These are phyloP conservation scores for Bombus sibiricus DNA, from an alignment of 1,140 invertebrate genomes.

Conservation along the genomic window DNA sequence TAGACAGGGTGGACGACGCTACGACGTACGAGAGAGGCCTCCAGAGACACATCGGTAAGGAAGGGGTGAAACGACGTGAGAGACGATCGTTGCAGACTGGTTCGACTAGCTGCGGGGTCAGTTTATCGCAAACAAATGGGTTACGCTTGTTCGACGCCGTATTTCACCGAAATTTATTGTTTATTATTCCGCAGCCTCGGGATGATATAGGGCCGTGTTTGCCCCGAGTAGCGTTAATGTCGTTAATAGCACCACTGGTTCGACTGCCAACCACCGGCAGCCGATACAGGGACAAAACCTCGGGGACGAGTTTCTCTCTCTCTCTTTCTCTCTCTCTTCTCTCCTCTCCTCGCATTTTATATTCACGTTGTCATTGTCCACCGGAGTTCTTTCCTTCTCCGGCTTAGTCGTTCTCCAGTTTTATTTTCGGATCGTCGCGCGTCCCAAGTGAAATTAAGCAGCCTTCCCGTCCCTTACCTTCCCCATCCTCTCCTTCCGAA, in stretches of 20 bases:
- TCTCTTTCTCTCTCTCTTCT: too few species aligned
- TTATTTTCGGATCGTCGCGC: constrained; percentile 34
- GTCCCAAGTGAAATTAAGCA: constrained; percentile 34
- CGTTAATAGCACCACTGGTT: constrained; percentile 81
- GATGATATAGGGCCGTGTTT: constrained; percentile 82
- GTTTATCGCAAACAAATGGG: constrained; percentile 83
- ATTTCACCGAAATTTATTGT: constrained; percentile 82
- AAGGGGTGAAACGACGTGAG: constrained; percentile 64
- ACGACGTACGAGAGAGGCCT: too few species aligned
- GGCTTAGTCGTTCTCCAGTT: not conserved
- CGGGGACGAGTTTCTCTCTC: constrained; percentile 47
- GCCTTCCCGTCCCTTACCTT: not conserved
- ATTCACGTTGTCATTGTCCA: not conserved
- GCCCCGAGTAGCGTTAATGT: constrained; percentile 81
- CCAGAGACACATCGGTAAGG: not conserved
- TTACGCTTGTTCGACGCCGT: constrained; percentile 81
- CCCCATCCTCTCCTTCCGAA: not conserved
- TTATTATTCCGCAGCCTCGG: constrained; percentile 79
- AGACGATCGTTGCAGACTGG: constrained; percentile 76
- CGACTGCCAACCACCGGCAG: constrained; percentile 65
- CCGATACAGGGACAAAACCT: constrained; percentile 55
- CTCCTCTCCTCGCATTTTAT: too few species aligned
- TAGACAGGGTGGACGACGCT: too few species aligned
- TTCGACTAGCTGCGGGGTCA: constrained; percentile 80
- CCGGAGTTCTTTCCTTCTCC: not conserved